Evolutionary conservation across 2,113 vertebrate genomes (phyloP).

Genomic region (Caretta caretta): DNA sequence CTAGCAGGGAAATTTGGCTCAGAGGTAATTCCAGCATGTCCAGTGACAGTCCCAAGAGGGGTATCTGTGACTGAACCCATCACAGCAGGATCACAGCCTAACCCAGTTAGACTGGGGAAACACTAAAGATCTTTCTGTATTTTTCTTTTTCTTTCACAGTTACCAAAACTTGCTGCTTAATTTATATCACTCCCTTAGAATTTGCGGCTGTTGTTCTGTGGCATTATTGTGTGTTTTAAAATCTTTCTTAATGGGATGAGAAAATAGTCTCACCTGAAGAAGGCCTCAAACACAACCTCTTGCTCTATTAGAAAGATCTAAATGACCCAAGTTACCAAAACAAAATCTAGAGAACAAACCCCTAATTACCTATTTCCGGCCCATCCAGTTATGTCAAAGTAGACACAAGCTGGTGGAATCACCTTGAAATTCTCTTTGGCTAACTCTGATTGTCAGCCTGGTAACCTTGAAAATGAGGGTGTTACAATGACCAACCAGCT

Average conservation of each 20-base stretch:
- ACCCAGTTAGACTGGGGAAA: not conserved
- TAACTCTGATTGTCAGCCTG: not conserved
- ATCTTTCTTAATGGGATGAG: not conserved
- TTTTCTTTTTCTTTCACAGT: not conserved
- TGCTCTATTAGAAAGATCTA: not conserved
- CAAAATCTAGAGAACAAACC: not conserved
- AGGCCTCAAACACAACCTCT: not conserved
- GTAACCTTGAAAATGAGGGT: not conserved
- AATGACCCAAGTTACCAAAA: not conserved
- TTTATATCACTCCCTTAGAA: not conserved
- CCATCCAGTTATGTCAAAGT: not conserved
- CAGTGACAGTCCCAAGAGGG: too few species aligned
- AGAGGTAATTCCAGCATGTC: too few species aligned
- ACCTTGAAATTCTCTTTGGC: not conserved
- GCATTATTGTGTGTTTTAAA: not conserved
- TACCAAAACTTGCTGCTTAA: accelerated
- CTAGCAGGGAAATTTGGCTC: too few species aligned
- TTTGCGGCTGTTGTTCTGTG: not conserved
- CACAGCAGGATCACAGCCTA: not conserved
- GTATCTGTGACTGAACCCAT: too few species aligned
- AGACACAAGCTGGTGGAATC: not conserved
- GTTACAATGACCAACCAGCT: not conserved
- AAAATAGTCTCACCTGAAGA: not conserved
- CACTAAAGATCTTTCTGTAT: not conserved
- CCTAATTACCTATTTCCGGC: not conserved